These are phyloP conservation scores for Sinocyclocheilus maitianheensis DNA, from an alignment of 2,113 vertebrate genomes.

Conservation along the genomic window DNA sequence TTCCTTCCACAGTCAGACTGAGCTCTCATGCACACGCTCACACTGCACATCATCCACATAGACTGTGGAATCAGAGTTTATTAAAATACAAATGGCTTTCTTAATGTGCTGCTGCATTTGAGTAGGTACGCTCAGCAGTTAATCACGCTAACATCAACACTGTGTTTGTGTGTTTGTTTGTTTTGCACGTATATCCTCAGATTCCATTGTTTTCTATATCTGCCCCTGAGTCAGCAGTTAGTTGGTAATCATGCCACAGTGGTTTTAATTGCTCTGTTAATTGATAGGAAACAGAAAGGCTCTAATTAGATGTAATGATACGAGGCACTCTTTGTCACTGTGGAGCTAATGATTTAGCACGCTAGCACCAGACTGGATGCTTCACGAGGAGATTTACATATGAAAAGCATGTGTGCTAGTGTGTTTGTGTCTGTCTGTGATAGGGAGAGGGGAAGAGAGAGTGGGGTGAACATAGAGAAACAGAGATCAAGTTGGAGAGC, in stretches of 20 bases:
- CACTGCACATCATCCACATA: not conserved
- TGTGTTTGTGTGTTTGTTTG: not conserved
- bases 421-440: slow-evolving; percentile 36
- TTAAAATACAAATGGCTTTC: slow-evolving; percentile 10
- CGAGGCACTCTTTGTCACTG: slow-evolving; percentile 89
- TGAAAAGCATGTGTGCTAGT: slow-evolving; percentile 55
- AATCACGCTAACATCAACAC: not conserved
- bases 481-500: slow-evolving; percentile 49
- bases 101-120: slow-evolving; percentile 20
- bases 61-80: slow-evolving; percentile 12
- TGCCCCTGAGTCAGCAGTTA: slow-evolving; percentile 71
- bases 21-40: not conserved
- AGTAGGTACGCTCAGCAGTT: not conserved
- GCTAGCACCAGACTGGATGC: slow-evolving; percentile 74
- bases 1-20: too few relatives aligned
- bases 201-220: slow-evolving; percentile 2
- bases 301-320: slow-evolving; percentile 93
- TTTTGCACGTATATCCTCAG: too few relatives aligned
- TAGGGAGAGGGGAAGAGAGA: slow-evolving; percentile 49
- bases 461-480: slow-evolving; percentile 59
- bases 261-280: slow-evolving; percentile 95
- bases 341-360: slow-evolving; percentile 85
- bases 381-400: slow-evolving; percentile 65
- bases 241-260: slow-evolving; percentile 71
- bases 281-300: slow-evolving; percentile 93